A percentile compares a stretch with the other conserved stretches of the same genome.
Conservation (phyloP, 2,888 invertebrate species). For the Petrolisthes cinctipes region DNA sequence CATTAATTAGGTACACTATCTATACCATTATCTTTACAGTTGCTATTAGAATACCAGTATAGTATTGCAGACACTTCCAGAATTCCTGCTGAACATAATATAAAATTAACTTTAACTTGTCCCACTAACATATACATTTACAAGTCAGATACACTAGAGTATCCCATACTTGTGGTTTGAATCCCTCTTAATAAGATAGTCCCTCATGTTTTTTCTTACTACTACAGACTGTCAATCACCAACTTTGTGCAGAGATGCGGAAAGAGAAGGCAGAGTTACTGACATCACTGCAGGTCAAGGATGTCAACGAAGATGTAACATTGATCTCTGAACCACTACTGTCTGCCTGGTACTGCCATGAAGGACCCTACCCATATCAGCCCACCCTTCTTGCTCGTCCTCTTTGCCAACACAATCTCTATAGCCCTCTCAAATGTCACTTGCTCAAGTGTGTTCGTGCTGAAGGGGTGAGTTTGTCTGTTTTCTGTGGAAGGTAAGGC, state of each 20-base stretch:
- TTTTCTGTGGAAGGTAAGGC: too few species aligned
- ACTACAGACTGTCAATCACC: slow-evolving; percentile 47
- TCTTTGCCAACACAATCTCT: slow-evolving; percentile 57
- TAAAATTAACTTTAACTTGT: too few species aligned
- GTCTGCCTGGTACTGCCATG: slow-evolving; percentile 55
- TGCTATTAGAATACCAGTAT: too few species aligned
- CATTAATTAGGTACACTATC: too few species aligned
- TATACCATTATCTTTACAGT: too few species aligned
- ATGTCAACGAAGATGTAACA: slow-evolving; percentile 37
- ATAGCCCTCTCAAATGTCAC: slow-evolving; percentile 52
- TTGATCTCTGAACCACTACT: slow-evolving; percentile 56
- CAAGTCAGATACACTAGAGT: too few species aligned
- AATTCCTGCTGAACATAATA: too few species aligned
- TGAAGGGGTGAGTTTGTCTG: slow-evolving; percentile 45
- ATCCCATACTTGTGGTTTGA: background rate
- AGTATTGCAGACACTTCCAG: too few species aligned
- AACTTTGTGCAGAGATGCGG: slow-evolving; percentile 46
- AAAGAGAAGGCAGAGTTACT: slow-evolving; percentile 47
- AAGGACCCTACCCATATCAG: slow-evolving; percentile 50
- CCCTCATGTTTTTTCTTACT: background rate
- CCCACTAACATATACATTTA: too few species aligned
- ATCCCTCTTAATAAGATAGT: background rate
- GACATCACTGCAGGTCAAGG: slow-evolving; percentile 27
- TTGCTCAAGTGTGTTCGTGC: slow-evolving; percentile 53
- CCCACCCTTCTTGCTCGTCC: slow-evolving; percentile 51